Evolutionary conservation across 2,113 vertebrate genomes (phyloP).

Genomic region (Raja brachyura): DNA sequence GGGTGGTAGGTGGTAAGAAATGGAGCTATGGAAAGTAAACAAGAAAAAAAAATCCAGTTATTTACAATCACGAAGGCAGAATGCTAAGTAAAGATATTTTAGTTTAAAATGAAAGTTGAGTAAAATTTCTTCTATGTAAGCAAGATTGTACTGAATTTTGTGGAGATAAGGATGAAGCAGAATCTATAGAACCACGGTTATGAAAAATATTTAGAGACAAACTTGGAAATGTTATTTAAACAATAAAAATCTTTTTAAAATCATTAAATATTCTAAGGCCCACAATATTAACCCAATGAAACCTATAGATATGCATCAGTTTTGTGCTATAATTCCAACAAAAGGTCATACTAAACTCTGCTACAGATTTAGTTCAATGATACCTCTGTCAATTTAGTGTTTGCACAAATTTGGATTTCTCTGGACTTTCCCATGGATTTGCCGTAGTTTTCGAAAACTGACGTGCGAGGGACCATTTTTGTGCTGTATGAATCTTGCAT

Average conservation of each 20-base stretch:
- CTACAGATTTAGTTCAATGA: not conserved
- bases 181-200: no score
- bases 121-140: not conserved
- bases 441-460: not conserved
- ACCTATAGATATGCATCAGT: no score
- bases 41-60: not conserved
- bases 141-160: no score
- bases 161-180: no score
- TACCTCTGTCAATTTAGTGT: not conserved
- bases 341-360: not conserved
- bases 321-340: not conserved
- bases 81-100: not conserved
- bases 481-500: no score
- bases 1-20: not conserved
- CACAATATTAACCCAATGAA: no score
- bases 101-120: not conserved
- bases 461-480: no score
- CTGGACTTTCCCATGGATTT: no score
- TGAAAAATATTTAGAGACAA: no score
- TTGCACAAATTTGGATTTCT: not conserved
- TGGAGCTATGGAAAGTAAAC: not conserved
- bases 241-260: no score
- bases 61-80: not conserved
- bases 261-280: no score
- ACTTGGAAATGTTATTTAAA: no score